These are phyloP conservation scores for Leucopsar rothschildi DNA, from an alignment of 2,113 vertebrate species.

Conservation along the genomic window DNA sequence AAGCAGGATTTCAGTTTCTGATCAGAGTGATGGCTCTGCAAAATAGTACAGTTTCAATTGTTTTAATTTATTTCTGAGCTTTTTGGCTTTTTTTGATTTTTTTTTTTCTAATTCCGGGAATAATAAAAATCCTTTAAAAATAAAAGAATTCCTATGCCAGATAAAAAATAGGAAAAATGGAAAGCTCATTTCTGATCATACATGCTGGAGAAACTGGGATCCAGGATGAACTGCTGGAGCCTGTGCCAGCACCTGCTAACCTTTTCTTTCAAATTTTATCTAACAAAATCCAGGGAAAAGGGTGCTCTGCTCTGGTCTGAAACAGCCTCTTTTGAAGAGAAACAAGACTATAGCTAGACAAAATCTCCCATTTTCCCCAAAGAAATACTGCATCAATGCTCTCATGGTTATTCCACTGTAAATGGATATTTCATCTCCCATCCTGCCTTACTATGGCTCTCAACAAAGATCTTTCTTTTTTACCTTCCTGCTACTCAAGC, in stretches of 20 bases:
- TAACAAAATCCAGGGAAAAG: background rate
- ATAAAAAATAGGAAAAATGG: background rate
- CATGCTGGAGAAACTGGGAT: background rate
- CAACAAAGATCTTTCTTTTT: background rate
- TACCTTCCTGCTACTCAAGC: background rate
- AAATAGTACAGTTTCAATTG: background rate
- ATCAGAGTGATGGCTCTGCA: background rate
- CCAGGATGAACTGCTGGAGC: background rate
- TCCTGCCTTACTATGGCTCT: background rate
- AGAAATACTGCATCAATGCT: background rate
- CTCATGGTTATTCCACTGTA: background rate
- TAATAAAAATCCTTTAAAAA: background rate
- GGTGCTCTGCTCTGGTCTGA: background rate
- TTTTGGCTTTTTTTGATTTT: background rate
- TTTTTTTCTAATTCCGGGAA: background rate
- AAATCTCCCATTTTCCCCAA: background rate
- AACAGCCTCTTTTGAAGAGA: background rate
- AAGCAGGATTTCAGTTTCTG: slow-evolving; percentile 40
- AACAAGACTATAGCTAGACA: background rate
- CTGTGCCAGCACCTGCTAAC: background rate
- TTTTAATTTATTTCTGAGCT: background rate
- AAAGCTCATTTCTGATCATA: background rate
- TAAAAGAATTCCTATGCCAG: background rate
- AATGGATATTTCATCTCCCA: background rate
- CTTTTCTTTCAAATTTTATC: background rate